Conservation (phyloP, 2,113 vertebrate genomes). For the Glaucidium brasilianum region DNA sequence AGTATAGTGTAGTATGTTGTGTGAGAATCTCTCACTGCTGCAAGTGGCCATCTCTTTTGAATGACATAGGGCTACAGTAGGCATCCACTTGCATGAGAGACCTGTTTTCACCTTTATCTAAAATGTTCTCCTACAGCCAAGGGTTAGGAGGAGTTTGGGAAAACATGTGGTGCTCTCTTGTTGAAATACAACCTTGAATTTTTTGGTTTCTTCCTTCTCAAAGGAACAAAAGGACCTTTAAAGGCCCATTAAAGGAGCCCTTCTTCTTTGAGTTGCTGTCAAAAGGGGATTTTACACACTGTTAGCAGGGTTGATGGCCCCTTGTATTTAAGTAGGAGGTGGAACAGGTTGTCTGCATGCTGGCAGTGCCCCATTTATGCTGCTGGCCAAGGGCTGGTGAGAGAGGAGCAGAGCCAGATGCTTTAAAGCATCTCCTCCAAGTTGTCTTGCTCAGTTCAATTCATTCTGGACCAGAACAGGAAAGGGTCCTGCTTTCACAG, state of each 20-base stretch:
- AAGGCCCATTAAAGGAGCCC: background rate
- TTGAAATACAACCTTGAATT: background rate
- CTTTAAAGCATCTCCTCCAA: background rate
- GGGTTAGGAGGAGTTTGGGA: background rate
- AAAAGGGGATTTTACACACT: background rate
- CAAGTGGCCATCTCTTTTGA: background rate
- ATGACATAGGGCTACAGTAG: rapidly evolving
- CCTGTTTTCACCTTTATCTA: background rate
- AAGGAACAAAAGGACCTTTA: background rate
- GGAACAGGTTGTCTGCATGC: background rate
- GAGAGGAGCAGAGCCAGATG: background rate
- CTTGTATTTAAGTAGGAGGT: background rate
- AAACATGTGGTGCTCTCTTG: background rate
- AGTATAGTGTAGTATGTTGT: background rate
- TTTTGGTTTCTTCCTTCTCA: background rate
- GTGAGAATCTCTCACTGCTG: background rate
- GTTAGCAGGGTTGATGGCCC: background rate
- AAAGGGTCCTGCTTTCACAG: background rate
- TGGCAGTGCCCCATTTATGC: background rate
- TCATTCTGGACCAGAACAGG: background rate
- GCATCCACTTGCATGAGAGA: background rate
- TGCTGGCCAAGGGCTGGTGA: background rate
- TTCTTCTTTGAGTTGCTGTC: background rate
- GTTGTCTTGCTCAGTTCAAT: background rate
- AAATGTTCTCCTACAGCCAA: background rate